Evolutionary conservation across 2,797 vertebrate species (phyloP).

Genomic region (Austrolebias charrua): DNA sequence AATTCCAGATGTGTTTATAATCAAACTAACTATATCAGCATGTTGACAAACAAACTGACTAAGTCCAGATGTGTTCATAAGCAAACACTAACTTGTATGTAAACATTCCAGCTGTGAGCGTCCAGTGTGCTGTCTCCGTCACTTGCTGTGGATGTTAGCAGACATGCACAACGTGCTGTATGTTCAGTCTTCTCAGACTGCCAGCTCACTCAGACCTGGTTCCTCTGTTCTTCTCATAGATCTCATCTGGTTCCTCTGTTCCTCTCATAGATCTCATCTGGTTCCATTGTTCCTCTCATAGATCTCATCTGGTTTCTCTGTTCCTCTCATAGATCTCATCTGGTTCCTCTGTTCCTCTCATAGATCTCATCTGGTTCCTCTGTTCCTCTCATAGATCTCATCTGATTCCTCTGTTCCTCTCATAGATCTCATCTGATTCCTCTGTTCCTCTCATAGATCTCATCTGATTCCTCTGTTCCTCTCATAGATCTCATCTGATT

Average conservation of each 20-base stretch:
- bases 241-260: neutral
- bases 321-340: neutral
- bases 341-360: slow-evolving; percentile 1
- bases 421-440: neutral
- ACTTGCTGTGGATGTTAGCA: slow-evolving; percentile 40
- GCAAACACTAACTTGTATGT: too few relatives aligned
- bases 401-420: slow-evolving; percentile 15
- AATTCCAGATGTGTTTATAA: too few relatives aligned
- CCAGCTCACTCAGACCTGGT: slow-evolving; percentile 50
- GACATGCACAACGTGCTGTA: slow-evolving; percentile 38
- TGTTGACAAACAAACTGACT: neutral
- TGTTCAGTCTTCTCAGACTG: slow-evolving; percentile 52
- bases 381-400: too few relatives aligned
- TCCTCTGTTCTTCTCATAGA: slow-evolving; percentile 10
- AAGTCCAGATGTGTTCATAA: neutral
- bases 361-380: slow-evolving; percentile 99
- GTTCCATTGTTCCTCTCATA: too few relatives aligned
- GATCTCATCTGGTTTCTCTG: slow-evolving; percentile 19
- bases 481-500: too few relatives aligned
- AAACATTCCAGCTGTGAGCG: slow-evolving; percentile 29
- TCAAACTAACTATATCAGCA: too few relatives aligned
- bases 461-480: too few relatives aligned
- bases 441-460: slow-evolving; percentile 81
- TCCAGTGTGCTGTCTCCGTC: slow-evolving; percentile 42
- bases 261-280: slow-evolving; percentile 91